Conservation (phyloP, 1,140 invertebrate genomes). For the Camponotus floridanus region DNA sequence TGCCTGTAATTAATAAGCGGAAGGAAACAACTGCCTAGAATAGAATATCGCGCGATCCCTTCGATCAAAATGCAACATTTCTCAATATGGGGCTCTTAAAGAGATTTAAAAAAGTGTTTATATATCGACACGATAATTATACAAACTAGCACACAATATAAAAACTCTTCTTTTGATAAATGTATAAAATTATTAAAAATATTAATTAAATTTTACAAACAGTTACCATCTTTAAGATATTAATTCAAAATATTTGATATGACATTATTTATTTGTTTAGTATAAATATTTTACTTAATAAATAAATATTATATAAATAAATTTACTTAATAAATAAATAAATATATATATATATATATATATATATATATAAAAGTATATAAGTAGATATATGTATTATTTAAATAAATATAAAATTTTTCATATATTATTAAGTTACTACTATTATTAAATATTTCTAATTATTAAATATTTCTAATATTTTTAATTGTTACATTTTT, state of each 20-base stretch:
- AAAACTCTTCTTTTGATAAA: slow-evolving; percentile 53
- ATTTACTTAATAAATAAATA: too few relatives aligned
- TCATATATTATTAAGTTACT: neutral
- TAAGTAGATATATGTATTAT: too few relatives aligned
- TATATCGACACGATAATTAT: slow-evolving; percentile 43
- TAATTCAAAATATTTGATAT: neutral
- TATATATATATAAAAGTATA: neutral
- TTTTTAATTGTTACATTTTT: neutral
- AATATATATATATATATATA: neutral
- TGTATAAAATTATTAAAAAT: slow-evolving; percentile 31
- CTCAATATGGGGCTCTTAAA: neutral
- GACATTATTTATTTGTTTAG: neutral
- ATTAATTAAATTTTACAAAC: slow-evolving; percentile 29
- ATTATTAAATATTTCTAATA: slow-evolving; percentile 8
- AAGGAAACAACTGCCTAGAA: slow-evolving; percentile 65
- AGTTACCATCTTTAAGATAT: neutral
- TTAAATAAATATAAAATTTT: too few relatives aligned
- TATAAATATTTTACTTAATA: slow-evolving; percentile 3
- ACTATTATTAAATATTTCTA: neutral
- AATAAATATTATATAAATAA: too few relatives aligned
- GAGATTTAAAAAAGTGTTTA: slow-evolving; percentile 39
- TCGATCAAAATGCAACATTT: slow-evolving; percentile 44
- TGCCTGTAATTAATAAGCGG: slow-evolving; percentile 65
- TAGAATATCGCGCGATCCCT: slow-evolving; percentile 49
- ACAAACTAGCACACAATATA: slow-evolving; percentile 32